Base-by-base conservation (phyloP, 2,888 invertebrate species). In the Podotricha telesiphe region DNA sequence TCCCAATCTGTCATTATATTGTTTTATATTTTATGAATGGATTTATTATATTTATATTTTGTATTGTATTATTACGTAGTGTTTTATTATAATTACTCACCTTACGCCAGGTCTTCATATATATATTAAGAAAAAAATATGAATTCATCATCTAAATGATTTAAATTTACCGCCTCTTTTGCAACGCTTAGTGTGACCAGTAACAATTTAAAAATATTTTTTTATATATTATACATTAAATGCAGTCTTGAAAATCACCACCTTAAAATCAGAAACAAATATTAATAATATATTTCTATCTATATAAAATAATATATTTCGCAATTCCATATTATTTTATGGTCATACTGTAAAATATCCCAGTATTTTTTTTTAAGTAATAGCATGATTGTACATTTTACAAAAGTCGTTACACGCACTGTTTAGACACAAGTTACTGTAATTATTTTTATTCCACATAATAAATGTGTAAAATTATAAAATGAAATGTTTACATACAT, bases 1-100 rank as follows among this genome's bases (percentile, higher is more conserved):
- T 68, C 67, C 58, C 19, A 55, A 48, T 64, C 73, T 67, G 73
- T 75, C 74, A 74, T 70, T 15, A 62, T 61, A 62, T 62, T 37
- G 13, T 48, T 34, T 48, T 48, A 34, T 20, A 56, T 45, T 10
- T 10, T 42, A 19, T 45, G 4, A 17, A 42, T 37, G 19, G 6
- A 51, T 19, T 19, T 42, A n/a, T 28, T 4, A 28, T 28, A 28
- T 28, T 6, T 6, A 42, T 66, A 22, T 40, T 17, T 51, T 50
- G 22, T n/a, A n/a, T 8, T 5, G 17, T 45, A n/a, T 59, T 11
- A 59, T 59, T 59, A n/a, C 15, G n/a, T 19, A 15, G 11, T 19
- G n/a, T 37, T 34, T 50, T 42, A 59, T 59, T 59, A 28, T 51
- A 10, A 10, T 45, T 2, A 22, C 20, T n/a, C 0, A 42, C 0